Percentiles rank a stretch among this genome's conserved stretches.
phyloP scores from a whole-genome alignment of 2,797 vertebrate genomes.

The Acomys russatus region DNA sequence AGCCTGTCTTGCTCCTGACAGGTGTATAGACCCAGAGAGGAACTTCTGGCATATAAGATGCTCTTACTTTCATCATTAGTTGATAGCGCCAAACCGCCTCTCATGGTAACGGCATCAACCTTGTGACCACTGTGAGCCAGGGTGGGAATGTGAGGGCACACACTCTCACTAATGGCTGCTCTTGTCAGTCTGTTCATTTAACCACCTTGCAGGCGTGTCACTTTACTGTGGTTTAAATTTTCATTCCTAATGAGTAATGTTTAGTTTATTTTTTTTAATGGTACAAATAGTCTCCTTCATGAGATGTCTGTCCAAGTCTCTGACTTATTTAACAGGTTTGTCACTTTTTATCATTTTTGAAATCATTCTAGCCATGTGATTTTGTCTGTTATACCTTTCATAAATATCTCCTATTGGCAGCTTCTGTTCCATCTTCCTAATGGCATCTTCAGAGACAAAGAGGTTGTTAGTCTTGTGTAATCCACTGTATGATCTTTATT shows the following conservation, averaged over 20 bases:
- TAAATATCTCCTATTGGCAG: slow-evolving; percentile 1
- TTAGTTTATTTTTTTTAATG: not conserved
- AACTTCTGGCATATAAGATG: not conserved
- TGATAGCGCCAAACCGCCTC: not conserved
- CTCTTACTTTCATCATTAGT: not conserved
- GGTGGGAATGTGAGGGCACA: not conserved
- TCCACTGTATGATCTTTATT: not conserved
- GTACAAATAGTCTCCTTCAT: slow-evolving; percentile 31
- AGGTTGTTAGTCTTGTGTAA: not conserved
- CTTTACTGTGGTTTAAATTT: slow-evolving; percentile 38
- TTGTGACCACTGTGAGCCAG: not conserved
- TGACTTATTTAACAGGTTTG: not conserved
- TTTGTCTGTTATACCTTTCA: slow-evolving; percentile 25
- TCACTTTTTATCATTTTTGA: not conserved
- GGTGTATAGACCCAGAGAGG: not conserved
- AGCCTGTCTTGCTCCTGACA: not conserved
- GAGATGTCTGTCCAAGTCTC: not conserved
- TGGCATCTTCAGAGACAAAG: not conserved
- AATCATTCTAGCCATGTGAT: not conserved
- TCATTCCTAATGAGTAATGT: slow-evolving; percentile 29
- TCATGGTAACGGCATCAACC: not conserved
- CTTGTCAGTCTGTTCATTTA: not conserved
- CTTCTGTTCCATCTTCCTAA: slow-evolving; percentile 5
- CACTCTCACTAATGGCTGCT: not conserved
- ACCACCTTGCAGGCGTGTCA: not conserved